A percentile compares a stretch with the other conserved stretches of the same genome.
Evolutionary conservation across 1,140 invertebrate species (phyloP).

Genomic region (Camponotus vicinus): DNA sequence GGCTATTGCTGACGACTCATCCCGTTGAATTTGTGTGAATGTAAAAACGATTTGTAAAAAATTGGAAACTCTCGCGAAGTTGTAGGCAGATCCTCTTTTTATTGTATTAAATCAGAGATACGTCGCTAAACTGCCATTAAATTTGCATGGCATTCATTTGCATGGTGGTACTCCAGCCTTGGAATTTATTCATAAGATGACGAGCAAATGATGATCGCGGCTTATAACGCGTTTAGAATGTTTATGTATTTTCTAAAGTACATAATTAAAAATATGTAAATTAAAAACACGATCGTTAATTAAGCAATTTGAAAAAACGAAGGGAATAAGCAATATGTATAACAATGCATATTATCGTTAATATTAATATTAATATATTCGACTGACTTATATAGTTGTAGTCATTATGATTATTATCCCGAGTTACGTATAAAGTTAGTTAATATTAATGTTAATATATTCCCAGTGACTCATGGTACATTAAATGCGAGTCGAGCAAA

Average conservation of each 20-base stretch:
- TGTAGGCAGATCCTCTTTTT: neutral
- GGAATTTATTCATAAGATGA: slow-evolving; percentile 35
- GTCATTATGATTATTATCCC: no score
- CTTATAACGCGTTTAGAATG: neutral
- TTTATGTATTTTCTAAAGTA: neutral
- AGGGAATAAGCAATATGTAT: no score
- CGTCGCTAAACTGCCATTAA: neutral
- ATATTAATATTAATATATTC: no score
- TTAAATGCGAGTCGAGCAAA: no score
- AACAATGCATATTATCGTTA: no score
- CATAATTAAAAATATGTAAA: neutral
- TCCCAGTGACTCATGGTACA: no score
- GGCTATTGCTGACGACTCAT: neutral
- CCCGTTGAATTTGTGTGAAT: slow-evolving; percentile 20
- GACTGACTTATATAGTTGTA: no score
- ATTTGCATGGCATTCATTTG: slow-evolving; percentile 18
- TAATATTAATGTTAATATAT: no score
- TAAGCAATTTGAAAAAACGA: neutral
- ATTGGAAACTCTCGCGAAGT: slow-evolving; percentile 5
- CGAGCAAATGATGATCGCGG: neutral
- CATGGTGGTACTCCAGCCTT: no score
- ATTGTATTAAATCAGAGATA: neutral
- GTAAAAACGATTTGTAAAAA: slow-evolving; percentile 10
- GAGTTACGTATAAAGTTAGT: no score
- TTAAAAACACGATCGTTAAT: neutral